These are phyloP conservation scores for Hesperia comma DNA, from an alignment of 2,888 invertebrate genomes.

Conservation along the genomic window DNA sequence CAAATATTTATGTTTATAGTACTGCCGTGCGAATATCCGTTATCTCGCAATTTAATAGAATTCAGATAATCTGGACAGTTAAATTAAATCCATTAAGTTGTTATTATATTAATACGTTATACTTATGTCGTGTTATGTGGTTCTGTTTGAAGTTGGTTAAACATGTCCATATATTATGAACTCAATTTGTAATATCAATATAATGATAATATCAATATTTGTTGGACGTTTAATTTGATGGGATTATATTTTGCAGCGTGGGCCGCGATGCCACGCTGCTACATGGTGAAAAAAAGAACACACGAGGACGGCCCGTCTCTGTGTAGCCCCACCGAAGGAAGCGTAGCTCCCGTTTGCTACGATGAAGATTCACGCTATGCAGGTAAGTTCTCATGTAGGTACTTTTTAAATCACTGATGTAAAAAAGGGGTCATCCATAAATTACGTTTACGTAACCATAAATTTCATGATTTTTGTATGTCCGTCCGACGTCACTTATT, in stretches of 20 bases:
- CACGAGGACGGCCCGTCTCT: conserved; percentile 74
- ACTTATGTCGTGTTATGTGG: not conserved
- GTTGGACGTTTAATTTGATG: not conserved
- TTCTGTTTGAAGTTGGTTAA: not conserved
- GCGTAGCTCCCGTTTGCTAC: conserved; percentile 85
- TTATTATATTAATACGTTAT: too few relatives aligned
- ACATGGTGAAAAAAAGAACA: conserved; percentile 89
- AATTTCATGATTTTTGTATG: too few relatives aligned
- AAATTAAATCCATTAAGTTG: too few relatives aligned
- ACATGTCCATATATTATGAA: not conserved
- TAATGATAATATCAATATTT: not conserved
- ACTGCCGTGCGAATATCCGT: too few relatives aligned
- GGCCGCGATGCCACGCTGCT: conserved; percentile 89
- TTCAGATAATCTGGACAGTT: too few relatives aligned
- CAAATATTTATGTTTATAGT: too few relatives aligned
- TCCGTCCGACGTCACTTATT: too few relatives aligned
- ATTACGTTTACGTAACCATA: too few relatives aligned
- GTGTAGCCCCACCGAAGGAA: conserved; percentile 84
- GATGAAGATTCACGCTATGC: conserved; percentile 60
- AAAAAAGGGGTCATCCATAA: too few relatives aligned
- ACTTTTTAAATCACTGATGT: too few relatives aligned
- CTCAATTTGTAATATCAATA: too few relatives aligned
- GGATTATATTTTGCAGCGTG: conserved; percentile 50
- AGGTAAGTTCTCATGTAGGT: conserved; percentile 52
- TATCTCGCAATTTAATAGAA: too few relatives aligned